Conservation (phyloP, 2,113 vertebrate species). For the Pica pica region DNA sequence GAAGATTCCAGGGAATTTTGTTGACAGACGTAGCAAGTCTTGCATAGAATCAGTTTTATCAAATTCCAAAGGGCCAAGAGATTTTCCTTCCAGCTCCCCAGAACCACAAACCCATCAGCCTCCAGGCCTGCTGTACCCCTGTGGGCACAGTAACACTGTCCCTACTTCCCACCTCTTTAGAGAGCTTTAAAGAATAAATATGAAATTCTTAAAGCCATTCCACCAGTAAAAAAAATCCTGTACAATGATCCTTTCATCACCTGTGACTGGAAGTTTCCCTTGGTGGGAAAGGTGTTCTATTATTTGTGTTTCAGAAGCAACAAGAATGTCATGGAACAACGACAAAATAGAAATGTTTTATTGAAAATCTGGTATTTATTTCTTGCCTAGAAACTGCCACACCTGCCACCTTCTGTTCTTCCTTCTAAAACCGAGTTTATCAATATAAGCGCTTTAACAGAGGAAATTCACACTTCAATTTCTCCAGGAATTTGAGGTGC, state of each 20-base stretch:
- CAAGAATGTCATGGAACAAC: neutral
- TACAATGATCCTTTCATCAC: neutral
- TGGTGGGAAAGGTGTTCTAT: neutral
- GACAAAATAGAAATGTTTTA: neutral
- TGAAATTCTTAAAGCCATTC: neutral
- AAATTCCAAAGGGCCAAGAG: neutral
- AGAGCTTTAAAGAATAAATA: neutral
- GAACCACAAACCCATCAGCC: neutral
- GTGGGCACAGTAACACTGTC: neutral
- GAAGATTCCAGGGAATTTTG: neutral
- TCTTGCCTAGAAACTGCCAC: neutral
- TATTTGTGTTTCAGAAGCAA: neutral
- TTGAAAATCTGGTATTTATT: neutral
- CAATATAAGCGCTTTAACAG: accelerated
- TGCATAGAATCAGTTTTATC: neutral
- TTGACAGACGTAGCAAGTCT: neutral
- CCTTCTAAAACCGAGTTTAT: neutral
- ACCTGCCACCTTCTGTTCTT: neutral
- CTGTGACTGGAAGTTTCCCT: neutral
- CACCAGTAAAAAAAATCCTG: neutral
- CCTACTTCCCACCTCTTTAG: neutral
- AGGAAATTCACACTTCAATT: neutral
- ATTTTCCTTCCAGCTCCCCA: neutral
- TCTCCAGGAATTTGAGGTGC: neutral
- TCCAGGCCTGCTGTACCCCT: neutral